These are phyloP conservation scores for Brachycybe producta DNA, from an alignment of 2,888 invertebrate genomes.

Conservation along the genomic window DNA sequence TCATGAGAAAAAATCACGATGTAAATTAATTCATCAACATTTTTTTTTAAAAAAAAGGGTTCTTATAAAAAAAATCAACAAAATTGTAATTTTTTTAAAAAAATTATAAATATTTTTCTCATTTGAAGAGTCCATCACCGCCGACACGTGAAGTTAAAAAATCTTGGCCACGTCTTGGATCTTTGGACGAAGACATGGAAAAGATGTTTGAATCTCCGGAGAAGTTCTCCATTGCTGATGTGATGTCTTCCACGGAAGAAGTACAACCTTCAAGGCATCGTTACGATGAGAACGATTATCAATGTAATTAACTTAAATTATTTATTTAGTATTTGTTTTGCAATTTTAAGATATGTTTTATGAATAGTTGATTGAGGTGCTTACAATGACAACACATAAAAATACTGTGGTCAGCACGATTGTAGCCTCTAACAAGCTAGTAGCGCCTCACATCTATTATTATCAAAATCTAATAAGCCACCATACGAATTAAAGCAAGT, in stretches of 20 bases:
- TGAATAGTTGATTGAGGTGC: no score
- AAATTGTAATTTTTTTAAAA: no score
- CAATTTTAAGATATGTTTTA: not conserved
- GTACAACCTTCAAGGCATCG: slow-evolving; percentile 15
- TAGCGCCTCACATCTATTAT: no score
- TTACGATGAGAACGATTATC: slow-evolving; percentile 23
- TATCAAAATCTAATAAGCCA: no score
- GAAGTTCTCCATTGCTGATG: slow-evolving; percentile 17
- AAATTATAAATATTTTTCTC: slow-evolving; percentile 4
- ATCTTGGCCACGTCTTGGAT: slow-evolving; percentile 12
- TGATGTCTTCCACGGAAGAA: slow-evolving; percentile 5
- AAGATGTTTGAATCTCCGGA: slow-evolving; percentile 22
- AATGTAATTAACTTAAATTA: slow-evolving; percentile 22
- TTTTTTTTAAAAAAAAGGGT: no score
- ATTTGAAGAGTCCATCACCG: slow-evolving; percentile 11
- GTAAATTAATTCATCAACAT: no score
- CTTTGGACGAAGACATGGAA: slow-evolving; percentile 24
- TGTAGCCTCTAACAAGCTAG: no score
- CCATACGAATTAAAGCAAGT: no score
- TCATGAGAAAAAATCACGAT: no score
- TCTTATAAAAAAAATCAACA: no score
- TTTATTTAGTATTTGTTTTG: slow-evolving; percentile 4
- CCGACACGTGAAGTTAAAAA: not conserved
- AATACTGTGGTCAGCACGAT: no score
- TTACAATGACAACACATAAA: no score